Base-by-base conservation (phyloP, 2,888 invertebrate genomes). In the Lithosia quadra region DNA sequence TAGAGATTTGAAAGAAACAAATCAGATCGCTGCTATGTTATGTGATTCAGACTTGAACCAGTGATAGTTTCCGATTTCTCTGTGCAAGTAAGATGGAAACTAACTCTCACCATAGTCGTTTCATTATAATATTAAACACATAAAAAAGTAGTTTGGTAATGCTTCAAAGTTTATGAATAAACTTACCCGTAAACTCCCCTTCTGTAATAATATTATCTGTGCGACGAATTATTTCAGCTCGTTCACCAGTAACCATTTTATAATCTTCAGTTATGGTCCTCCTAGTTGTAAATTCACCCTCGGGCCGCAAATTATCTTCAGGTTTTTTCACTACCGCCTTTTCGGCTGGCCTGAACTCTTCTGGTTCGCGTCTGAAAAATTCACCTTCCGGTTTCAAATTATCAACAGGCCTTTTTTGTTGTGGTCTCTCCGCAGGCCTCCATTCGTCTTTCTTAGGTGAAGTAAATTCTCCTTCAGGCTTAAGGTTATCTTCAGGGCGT, bases 201-300 rank as follows among this genome's bases (percentile, higher is more conserved):
- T 96, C 96, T 65, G 96, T 93, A 53, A 95, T 95, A 21, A 97
- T 95, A 84, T 97, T 97, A 85, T 97, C 96, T 74, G 95, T 95
- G 59, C 95, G 96, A 73, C 95, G 95, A 72, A 96, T 94, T 28
- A 97, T 96, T 87, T 96, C 96, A 49, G 96, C 96, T 77, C 96
- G 94, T 85, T 96, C 97, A 0, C 96, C 96, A 39, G 90, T 94
- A 1, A 96, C 95, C n/a, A 96, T 93, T 73, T 90, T 94, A 76
- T 96, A 96, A 83, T 96, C 96, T 70, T 96, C 95, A 28, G 92
- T 92, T 59, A 92, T 91, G 24, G 92, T 94, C 75, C 95, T 91
- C 53, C 91, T 92, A 53, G 95, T 95, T 21, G 95, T 96, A 76
- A 96, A 96, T 64, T 96, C 95, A 24, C 96, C 95, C 86, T 96